A percentile compares a stretch with the other conserved stretches of the same genome.
These are phyloP conservation scores for Sebastes ruberrimus DNA, from an alignment of 2,797 vertebrate species.

Conservation along the genomic window DNA sequence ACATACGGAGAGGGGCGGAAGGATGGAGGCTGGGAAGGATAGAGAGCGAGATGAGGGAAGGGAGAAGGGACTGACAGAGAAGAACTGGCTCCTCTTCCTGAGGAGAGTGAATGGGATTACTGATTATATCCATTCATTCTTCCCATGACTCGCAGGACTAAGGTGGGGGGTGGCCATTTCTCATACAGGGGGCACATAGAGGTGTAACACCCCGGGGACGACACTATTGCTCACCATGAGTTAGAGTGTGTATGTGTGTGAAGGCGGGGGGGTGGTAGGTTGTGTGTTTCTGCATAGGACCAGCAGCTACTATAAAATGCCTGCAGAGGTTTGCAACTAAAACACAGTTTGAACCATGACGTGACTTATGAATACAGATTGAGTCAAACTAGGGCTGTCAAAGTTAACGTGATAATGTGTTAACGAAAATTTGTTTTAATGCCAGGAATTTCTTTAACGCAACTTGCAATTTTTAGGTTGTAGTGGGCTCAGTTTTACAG, in stretches of 20 bases:
- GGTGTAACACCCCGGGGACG: slow-evolving; percentile 25
- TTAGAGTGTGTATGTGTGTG: neutral
- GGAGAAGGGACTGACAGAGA: slow-evolving; percentile 28
- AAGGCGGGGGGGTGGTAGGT: neutral
- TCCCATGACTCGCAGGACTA: slow-evolving; percentile 21
- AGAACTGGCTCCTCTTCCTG: slow-evolving; percentile 30
- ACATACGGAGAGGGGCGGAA: neutral
- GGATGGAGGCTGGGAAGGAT: slow-evolving; percentile 1
- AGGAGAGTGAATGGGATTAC: slow-evolving; percentile 37
- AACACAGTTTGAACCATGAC: neutral
- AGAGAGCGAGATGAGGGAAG: neutral
- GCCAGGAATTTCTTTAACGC: too few relatives aligned
- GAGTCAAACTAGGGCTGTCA: neutral
- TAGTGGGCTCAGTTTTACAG: accelerated
- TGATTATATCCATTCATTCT: slow-evolving; percentile 64
- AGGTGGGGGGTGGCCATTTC: slow-evolving; percentile 29
- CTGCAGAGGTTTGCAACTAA: slow-evolving; percentile 23
- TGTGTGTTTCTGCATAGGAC: neutral
- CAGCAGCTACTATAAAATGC: slow-evolving; percentile 27
- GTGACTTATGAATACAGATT: slow-evolving; percentile 16
- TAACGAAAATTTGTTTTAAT: too few relatives aligned
- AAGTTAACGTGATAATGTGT: too few relatives aligned
- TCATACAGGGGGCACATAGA: slow-evolving; percentile 43
- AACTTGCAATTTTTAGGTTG: too few relatives aligned
- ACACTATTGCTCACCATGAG: slow-evolving; percentile 50